Percentiles rank a stretch among this genome's conserved stretches.
Conservation (phyloP, 1,140 invertebrate species). For the Sycophila sp. region DNA sequence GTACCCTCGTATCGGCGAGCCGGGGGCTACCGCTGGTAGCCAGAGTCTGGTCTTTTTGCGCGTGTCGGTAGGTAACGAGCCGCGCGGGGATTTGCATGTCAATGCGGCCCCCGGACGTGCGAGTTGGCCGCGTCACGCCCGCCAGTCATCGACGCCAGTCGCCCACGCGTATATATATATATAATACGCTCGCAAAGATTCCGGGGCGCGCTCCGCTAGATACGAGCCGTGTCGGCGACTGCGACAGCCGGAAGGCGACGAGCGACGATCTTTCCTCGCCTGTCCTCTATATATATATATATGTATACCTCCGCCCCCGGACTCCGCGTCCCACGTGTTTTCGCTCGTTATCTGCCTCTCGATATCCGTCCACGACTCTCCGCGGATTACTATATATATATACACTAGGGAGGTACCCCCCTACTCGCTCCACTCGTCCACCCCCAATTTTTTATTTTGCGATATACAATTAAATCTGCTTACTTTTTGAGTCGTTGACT, state of each 20-base stretch:
- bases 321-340: constrained; percentile 2
- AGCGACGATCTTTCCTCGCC: too few species aligned
- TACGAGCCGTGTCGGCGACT: constrained; percentile 50
- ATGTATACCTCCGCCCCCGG: constrained; percentile 29
- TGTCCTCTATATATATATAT: too few species aligned
- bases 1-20: background rate
- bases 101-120: background rate
- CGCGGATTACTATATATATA: constrained; percentile 35
- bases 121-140: constrained; percentile 48
- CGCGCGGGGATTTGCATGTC: constrained; percentile 47
- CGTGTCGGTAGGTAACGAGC: constrained; percentile 46
- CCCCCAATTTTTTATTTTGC: too few species aligned
- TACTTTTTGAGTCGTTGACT: too few species aligned
- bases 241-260: too few species aligned
- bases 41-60: constrained; percentile 31
- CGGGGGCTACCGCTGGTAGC: background rate
- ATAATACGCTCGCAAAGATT: constrained; percentile 57
- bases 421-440: too few species aligned
- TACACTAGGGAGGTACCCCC: too few species aligned
- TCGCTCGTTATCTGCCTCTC: background rate
- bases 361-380: constrained; percentile 41
- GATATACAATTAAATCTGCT: too few species aligned
- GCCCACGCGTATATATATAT: too few species aligned
- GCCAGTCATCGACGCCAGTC: constrained; percentile 58
- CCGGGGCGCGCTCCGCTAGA: constrained; percentile 55